phyloP scores from a whole-genome alignment of 1,140 invertebrate genomes.

The Onthophagus taurus region DNA sequence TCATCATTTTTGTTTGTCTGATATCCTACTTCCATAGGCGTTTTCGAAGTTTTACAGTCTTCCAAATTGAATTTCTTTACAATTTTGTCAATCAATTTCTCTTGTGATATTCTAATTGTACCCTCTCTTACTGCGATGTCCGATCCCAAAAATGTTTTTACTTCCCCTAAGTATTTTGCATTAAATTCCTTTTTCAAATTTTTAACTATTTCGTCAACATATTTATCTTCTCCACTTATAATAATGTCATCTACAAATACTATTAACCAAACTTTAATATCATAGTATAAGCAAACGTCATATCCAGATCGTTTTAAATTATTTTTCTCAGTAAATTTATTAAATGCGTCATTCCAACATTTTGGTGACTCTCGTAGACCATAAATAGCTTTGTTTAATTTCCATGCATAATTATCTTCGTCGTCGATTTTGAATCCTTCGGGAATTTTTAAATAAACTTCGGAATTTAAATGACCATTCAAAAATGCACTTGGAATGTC shows the following conservation, averaged over 20 bases:
- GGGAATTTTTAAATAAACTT: no score
- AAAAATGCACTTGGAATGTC: neutral
- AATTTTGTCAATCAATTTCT: constrained; percentile 3
- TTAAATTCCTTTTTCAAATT: constrained; percentile 21
- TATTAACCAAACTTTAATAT: constrained; percentile 12
- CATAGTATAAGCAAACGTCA: constrained; percentile 16
- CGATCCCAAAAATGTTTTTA: constrained; percentile 15
- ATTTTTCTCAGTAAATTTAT: constrained; percentile 14
- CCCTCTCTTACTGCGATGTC: neutral
- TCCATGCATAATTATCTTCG: neutral
- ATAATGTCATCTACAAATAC: constrained; percentile 20
- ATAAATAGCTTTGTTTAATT: constrained; percentile 32
- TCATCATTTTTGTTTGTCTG: neutral
- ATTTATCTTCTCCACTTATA: constrained; percentile 15
- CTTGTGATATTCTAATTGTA: neutral
- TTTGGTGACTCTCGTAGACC: constrained; percentile 30
- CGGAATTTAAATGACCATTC: no score
- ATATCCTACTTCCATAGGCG: constrained; percentile 8
- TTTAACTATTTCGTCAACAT: constrained; percentile 14
- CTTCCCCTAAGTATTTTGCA: constrained; percentile 13
- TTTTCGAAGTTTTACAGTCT: constrained; percentile 5
- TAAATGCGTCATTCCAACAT: constrained; percentile 28
- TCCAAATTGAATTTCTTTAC: constrained; percentile 3
- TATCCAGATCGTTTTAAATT: constrained; percentile 13
- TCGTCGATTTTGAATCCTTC: neutral